A percentile compares a stretch with the other conserved stretches of the same genome.
Evolutionary conservation across 2,797 vertebrate species (phyloP).

Genomic region (Spea hammondii): DNA sequence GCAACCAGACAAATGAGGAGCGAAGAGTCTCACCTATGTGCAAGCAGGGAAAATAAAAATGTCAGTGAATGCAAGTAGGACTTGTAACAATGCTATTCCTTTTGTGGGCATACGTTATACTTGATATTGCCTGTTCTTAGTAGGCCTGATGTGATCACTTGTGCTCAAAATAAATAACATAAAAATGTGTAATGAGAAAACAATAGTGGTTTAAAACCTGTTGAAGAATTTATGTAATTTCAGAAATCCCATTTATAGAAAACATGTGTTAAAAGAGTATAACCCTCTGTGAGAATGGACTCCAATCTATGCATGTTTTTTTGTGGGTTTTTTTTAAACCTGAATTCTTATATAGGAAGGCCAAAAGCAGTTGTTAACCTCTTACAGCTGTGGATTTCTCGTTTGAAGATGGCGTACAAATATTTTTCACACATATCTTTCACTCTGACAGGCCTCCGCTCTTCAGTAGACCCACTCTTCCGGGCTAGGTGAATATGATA

Average conservation of each 20-base stretch:
- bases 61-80: too few relatives aligned
- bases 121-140: neutral
- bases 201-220: constrained; percentile 7
- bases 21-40: too few relatives aligned
- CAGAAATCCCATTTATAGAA: constrained; percentile 26
- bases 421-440: neutral
- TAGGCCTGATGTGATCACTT: neutral
- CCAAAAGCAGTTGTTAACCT: constrained; percentile 10
- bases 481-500: neutral
- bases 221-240: constrained; percentile 24
- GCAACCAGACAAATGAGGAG: too few relatives aligned
- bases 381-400: neutral
- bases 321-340: neutral
- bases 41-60: too few relatives aligned
- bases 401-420: neutral
- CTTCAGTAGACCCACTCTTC: neutral
- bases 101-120: too few relatives aligned
- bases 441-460: neutral
- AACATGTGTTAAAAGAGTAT: constrained; percentile 28
- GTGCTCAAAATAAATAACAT: neutral
- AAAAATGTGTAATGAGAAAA: neutral
- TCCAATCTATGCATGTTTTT: neutral
- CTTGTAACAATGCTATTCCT: too few relatives aligned
- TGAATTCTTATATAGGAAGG: constrained; percentile 15
- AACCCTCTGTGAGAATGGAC: neutral